Base-by-base conservation (phyloP, 2,888 invertebrate genomes). In the Diplazon laetatorius region DNA sequence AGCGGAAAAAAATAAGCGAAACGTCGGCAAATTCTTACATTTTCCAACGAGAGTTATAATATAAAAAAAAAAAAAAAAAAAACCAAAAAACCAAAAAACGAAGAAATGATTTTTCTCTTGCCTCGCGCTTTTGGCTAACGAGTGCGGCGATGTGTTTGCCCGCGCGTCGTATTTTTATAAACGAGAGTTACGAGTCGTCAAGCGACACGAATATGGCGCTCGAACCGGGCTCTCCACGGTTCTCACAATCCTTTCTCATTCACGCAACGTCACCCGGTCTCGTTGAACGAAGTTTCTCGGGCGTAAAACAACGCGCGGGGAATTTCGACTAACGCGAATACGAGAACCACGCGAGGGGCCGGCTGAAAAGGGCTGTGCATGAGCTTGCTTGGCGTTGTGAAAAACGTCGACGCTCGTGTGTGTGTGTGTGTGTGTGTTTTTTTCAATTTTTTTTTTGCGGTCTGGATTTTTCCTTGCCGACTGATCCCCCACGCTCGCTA, bases 101-200 rank as follows among this genome's bases (percentile, higher is more conserved):
- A n/a, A n/a, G n/a, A n/a, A n/a, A n/a, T n/a, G n/a, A n/a, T n/a
- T 30, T 66, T 52, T 63, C 57, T 18, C 50, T 46, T 16, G 44
- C 30, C 4, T 37, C 35, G 66, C 52, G 50, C 42, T 59, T 73
- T 63, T 60, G 18, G 44, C n/a, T 44, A 78, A 69, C 44, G 65
- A 70, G 69, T 78, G 68, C 62, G 60, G n/a, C 48, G 70, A 46
- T 60, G 66, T 71, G 66, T 78, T 78, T 52, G 65, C 55, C 39
- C 42, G 16, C 20, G 42, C 39, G 42, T 62, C 72, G 48, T 46
- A 59, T 65, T 18, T 55, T 39, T 78, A 73, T 77, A 35, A 35
- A 35, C 14, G 48, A 22, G 18, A 62, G 69, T 74, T 73, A 46
- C 55, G 18, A 59, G n/a, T 52, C 50, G 22, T 42, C n/a, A n/a